phyloP scores from a whole-genome alignment of 2,113 vertebrate genomes.

The Phoenicopterus ruber region DNA sequence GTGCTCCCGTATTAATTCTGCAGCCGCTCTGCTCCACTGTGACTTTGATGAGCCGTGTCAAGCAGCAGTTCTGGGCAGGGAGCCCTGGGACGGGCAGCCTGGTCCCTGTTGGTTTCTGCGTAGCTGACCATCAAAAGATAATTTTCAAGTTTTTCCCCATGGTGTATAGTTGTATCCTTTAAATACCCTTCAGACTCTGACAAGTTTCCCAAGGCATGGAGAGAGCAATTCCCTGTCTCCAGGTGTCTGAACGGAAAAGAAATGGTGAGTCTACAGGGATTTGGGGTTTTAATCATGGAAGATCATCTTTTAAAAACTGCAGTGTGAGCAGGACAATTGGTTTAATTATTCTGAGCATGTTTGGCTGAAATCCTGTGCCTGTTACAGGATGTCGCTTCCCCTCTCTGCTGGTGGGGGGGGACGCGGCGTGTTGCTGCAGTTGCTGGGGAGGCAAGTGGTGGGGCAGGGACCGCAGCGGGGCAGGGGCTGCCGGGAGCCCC shows the following conservation, averaged over 20 bases:
- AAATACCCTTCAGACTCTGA: slow-evolving; percentile 67
- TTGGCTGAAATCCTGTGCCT: neutral
- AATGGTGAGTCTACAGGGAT: neutral
- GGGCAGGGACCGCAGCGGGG: neutral
- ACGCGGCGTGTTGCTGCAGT: neutral
- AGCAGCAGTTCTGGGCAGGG: neutral
- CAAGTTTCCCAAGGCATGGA: neutral
- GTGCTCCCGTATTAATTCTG: slow-evolving; percentile 71
- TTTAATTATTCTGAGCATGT: neutral
- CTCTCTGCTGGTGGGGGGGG: neutral
- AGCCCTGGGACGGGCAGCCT: slow-evolving; percentile 73
- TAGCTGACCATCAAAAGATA: slow-evolving; percentile 75
- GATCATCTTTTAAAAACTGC: neutral
- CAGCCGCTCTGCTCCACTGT: neutral
- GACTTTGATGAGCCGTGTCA: slow-evolving; percentile 44
- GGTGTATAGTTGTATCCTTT: slow-evolving; percentile 47
- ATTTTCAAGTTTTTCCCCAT: slow-evolving; percentile 69
- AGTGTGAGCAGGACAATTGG: neutral
- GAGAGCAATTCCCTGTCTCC: neutral
- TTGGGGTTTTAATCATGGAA: neutral
- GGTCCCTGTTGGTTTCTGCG: slow-evolving; percentile 52
- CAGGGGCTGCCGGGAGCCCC: neutral
- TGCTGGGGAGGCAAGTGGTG: fast-evolving
- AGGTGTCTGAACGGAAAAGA: neutral
- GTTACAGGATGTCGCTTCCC: neutral